A percentile compares a stretch with the other conserved stretches of the same genome.
Evolutionary conservation across 2,888 invertebrate genomes (phyloP).

Genomic region (Cotesia congregata): DNA sequence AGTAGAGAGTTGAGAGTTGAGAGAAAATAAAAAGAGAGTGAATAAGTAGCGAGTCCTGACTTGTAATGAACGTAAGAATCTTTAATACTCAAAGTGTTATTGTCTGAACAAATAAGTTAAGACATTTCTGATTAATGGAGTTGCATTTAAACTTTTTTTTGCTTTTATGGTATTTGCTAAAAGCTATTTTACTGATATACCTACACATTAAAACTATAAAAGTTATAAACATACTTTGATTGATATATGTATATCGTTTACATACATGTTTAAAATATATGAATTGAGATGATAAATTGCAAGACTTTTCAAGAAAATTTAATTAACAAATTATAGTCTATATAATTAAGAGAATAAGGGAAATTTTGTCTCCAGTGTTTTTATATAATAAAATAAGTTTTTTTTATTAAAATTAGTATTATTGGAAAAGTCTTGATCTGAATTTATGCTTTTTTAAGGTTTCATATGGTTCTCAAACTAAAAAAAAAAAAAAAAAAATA

Average conservation of each 20-base stretch:
- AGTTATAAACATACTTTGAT: neutral
- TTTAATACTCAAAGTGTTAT: conserved; percentile 15
- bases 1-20: neutral
- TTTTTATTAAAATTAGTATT: too few relatives aligned
- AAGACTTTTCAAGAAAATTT: neutral
- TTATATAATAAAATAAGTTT: too few relatives aligned
- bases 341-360: too few relatives aligned
- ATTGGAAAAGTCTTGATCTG: too few relatives aligned
- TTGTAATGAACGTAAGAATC: conserved; percentile 2
- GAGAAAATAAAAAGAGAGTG: neutral
- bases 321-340: neutral
- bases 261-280: neutral
- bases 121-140: conserved; percentile 19
- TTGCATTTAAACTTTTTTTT: neutral
- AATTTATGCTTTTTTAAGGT: too few relatives aligned
- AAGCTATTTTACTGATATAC: neutral
- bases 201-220: neutral
- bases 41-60: conserved; percentile 3
- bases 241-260: neutral
- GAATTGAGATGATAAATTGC: neutral
- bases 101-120: conserved; percentile 20
- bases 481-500: too few relatives aligned
- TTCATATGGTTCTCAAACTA: too few relatives aligned
- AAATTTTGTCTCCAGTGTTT: too few relatives aligned
- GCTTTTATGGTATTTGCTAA: neutral